Base-by-base conservation (phyloP, 2,113 vertebrate genomes). In the Pelodiscus sinensis region DNA sequence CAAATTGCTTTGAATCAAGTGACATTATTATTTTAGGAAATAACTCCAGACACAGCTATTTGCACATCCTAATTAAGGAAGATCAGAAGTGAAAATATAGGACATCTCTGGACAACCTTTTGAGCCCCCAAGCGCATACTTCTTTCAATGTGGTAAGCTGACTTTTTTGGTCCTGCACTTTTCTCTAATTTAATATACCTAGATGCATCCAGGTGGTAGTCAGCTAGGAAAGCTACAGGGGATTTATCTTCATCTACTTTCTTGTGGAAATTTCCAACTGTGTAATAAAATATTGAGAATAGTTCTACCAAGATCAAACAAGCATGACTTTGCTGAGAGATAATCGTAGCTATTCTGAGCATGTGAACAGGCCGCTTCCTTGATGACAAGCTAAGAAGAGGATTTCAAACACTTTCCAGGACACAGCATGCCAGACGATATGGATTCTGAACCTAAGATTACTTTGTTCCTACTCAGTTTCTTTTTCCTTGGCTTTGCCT, bases 101-200 rank as follows among this genome's bases (percentile, higher is more conserved):
- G 57, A 19, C 38, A 55, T 68, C 73, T 79, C 56, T 82, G 58
- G 84, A 89, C 73, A 92, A 93, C 88, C 44, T 62, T 77, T 9
- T 54, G 79, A 92, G 68, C 78, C 82, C 88, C 5, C 65, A 80
- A 87, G 52, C 50, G 82, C 50, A 84, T 83, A 91, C 71, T n/a
- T 21, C 57, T 94, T 92, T 90, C 83, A 50, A 89, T 15, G 51
- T 88, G 68, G 86, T 92, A 9, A 35, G 31, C 9, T n/a, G 16
- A 68, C 52, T 24, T 86, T 79, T 90, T 86, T 92, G 71, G 84
- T 75, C 93, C 31, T 55, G 58, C 83, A 85, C 4, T 84, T 93
- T 85, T 73, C 83, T 91, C 35, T 92, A 88, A 85, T 90, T 92
- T 93, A 62, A 75, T 90, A 21, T 93, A 50, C 85, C 88, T 68